Evolutionary conservation across 2,797 vertebrate species (phyloP), one percentile per base, ranked within the genome.

Genomic region (Hippoglossus hippoglossus): DNA sequence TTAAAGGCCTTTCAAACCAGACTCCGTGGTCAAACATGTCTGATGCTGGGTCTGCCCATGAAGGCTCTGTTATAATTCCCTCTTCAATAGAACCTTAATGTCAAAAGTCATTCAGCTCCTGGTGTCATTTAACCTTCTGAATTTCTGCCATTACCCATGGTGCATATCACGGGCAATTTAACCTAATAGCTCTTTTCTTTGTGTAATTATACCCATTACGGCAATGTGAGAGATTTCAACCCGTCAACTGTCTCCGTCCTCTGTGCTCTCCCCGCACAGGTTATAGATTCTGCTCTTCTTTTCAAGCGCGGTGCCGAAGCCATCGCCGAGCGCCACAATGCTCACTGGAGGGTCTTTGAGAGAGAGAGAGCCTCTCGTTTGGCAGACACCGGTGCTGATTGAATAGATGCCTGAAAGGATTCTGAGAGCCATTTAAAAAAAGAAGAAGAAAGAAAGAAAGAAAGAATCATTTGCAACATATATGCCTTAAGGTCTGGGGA

Each of bases 121-220:
- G 82, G 86, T 86, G 83, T 90, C 91, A 84, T 92, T 93, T 92
- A 91, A 93, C 91, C 92, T 91, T 91, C 86, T 86, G 83, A 80
- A 76, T 89, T 91, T 88, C 86, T 86, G 80, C 86, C 87, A 82
- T 90, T 86, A 84, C 84, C 82, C 72, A 75, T 63, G 65, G 86
- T 66, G 87, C 90, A 88, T 87, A 88, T 89, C 87, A 90, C 74
- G 87, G 88, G 67, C 88, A 87, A 93, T 92, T 93, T 89, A 87
- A 91, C 89, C 86, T 85, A 90, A 90, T 79, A 82, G 88, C 86
- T 77, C 81, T 77, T 91, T 92, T 93, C 87, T 93, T 89, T 89
- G 81, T 86, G 77, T 90, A 91, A 94, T 93, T 89, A 91, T 84
- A 84, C 80, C 87, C 88, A 93, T 94, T 92, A 92, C 69, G 59